Percentiles rank a stretch among this genome's conserved stretches.
Conservation (phyloP, 2,113 vertebrate species). For the Nyctereutes procyonoides region DNA sequence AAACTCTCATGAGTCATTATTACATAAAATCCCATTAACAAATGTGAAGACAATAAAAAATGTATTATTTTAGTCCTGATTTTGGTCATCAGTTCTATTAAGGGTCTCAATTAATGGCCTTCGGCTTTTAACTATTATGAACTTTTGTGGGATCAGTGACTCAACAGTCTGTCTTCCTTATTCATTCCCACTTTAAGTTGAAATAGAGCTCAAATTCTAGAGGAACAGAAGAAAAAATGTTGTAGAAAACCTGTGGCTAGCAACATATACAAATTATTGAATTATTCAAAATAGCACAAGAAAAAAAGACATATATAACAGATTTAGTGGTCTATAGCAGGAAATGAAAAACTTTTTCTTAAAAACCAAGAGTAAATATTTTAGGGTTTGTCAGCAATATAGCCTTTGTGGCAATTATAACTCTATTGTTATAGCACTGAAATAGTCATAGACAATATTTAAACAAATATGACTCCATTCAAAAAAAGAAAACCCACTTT, state of each 20-base stretch:
- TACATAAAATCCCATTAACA: slow-evolving; percentile 60
- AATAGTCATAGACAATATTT: neutral
- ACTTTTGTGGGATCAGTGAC: neutral
- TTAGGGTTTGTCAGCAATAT: neutral
- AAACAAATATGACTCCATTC: neutral
- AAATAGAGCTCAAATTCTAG: neutral
- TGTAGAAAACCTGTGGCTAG: neutral
- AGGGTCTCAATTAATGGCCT: neutral
- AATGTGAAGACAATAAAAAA: slow-evolving; percentile 61
- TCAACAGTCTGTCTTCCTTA: neutral
- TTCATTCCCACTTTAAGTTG: neutral
- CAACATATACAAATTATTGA: neutral
- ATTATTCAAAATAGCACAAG: neutral
- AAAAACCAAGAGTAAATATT: neutral
- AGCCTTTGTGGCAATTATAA: neutral
- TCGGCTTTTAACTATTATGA: slow-evolving; percentile 23
- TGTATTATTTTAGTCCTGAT: slow-evolving; percentile 18
- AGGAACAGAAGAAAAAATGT: neutral
- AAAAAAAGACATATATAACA: neutral
- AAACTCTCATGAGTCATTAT: slow-evolving; percentile 59
- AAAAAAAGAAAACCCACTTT: neutral
- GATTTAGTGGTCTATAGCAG: neutral
- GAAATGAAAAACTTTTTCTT: neutral
- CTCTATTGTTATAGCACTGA: neutral
- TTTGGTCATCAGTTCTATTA: neutral